phyloP scores from a whole-genome alignment of 2,113 vertebrate species.

The Pterocles gutturalis region DNA sequence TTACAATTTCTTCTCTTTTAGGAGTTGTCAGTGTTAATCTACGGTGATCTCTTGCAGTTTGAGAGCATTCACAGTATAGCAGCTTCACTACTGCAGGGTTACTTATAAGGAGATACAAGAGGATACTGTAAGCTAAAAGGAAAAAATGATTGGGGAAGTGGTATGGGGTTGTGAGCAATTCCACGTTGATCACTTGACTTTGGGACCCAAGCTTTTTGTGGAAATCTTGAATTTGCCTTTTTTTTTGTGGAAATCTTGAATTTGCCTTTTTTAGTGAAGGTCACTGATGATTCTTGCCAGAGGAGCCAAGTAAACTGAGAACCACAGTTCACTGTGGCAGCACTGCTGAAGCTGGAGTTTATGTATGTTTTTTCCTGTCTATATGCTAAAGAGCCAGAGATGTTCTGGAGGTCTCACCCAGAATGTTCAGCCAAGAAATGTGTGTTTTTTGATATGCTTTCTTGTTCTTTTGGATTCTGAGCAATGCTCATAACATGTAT shows the following conservation, averaged over 20 bases:
- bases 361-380: neutral
- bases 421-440: neutral
- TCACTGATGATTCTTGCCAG: neutral
- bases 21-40: neutral
- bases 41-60: neutral
- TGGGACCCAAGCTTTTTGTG: neutral
- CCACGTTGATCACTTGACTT: neutral
- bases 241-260: neutral
- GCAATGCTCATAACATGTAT: neutral
- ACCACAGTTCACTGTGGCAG: neutral
- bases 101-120: neutral
- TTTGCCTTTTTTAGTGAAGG: neutral
- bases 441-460: neutral
- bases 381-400: neutral
- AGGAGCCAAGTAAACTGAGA: neutral
- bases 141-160: neutral
- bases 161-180: neutral
- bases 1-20: neutral
- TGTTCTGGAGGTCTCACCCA: neutral
- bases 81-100: neutral
- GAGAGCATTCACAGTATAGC: neutral
- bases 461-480: neutral
- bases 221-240: constrained; percentile 15
- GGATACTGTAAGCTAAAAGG: neutral
- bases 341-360: neutral